Evolutionary conservation across 1,140 invertebrate genomes (phyloP).

Genomic region (Drosophila willistoni): DNA sequence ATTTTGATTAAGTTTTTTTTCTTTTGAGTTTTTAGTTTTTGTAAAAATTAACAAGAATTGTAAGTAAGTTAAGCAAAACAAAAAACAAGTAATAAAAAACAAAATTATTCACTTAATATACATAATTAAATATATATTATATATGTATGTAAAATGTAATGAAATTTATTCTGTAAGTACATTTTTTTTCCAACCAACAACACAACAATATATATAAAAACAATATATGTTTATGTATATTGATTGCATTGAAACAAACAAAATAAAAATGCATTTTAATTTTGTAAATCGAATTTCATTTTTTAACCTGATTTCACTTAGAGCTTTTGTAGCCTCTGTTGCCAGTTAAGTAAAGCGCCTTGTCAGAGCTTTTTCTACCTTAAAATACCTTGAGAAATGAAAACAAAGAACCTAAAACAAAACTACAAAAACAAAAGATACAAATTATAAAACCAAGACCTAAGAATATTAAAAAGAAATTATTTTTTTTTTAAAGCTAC

Average conservation of each 20-base stretch:
- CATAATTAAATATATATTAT: slow-evolving; percentile 39
- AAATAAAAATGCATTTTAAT: slow-evolving; percentile 11
- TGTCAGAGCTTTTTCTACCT: slow-evolving; percentile 76
- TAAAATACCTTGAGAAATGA: slow-evolving; percentile 37
- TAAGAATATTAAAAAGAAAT: slow-evolving; percentile 22
- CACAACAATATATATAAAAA: neutral
- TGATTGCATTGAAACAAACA: neutral
- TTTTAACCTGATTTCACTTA: slow-evolving; percentile 10
- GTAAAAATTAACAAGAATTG: slow-evolving; percentile 65
- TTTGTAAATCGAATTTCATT: slow-evolving; percentile 10
- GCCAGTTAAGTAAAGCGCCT: slow-evolving; percentile 71
- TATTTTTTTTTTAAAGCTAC: neutral
- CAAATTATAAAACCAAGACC: slow-evolving; percentile 22
- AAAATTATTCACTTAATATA: slow-evolving; percentile 13
- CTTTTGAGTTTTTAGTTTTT: slow-evolving; percentile 34
- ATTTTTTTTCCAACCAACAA: slow-evolving; percentile 1
- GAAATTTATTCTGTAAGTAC: slow-evolving; percentile 27
- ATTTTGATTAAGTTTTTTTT: slow-evolving; percentile 27
- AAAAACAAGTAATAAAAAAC: slow-evolving; percentile 52
- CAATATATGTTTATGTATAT: neutral
- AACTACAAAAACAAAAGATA: slow-evolving; percentile 44
- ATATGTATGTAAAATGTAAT: slow-evolving; percentile 46
- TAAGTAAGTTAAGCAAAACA: slow-evolving; percentile 58
- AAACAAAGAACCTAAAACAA: slow-evolving; percentile 26
- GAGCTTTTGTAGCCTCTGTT: slow-evolving; percentile 77